These are phyloP conservation scores for Dendrocincla tyrannina DNA, from an alignment of 2,797 vertebrate species.

Conservation along the genomic window DNA sequence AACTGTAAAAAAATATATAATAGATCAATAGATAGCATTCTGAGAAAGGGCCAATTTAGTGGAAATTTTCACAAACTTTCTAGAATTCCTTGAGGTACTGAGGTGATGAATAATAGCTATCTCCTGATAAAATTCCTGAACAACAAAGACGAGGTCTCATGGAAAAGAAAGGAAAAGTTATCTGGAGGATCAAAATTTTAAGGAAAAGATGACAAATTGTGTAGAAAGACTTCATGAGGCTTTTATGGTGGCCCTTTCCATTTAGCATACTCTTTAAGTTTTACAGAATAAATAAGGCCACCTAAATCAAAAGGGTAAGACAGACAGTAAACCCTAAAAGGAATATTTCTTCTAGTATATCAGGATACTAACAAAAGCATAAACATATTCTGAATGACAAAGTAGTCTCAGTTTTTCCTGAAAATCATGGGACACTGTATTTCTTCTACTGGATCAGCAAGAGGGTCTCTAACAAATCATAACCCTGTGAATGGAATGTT, in stretches of 20 bases:
- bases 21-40: neutral
- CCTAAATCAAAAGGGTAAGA: neutral
- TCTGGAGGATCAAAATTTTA: neutral
- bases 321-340: neutral
- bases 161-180: neutral
- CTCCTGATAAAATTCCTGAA: neutral
- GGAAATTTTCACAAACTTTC: neutral
- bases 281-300: neutral
- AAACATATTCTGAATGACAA: neutral
- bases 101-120: neutral
- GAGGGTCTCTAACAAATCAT: neutral
- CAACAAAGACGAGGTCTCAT: neutral
- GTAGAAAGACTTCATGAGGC: neutral
- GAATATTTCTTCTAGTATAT: neutral
- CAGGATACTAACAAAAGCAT: neutral
- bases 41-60: neutral
- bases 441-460: neutral
- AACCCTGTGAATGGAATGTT: neutral
- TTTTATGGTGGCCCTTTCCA: neutral
- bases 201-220: neutral
- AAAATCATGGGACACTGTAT: neutral
- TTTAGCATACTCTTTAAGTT: neutral
- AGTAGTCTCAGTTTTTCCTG: neutral
- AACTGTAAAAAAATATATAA: neutral
- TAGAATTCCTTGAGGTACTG: neutral